Base-by-base conservation (phyloP, 2,888 invertebrate species). In the Phorcus lineatus region DNA sequence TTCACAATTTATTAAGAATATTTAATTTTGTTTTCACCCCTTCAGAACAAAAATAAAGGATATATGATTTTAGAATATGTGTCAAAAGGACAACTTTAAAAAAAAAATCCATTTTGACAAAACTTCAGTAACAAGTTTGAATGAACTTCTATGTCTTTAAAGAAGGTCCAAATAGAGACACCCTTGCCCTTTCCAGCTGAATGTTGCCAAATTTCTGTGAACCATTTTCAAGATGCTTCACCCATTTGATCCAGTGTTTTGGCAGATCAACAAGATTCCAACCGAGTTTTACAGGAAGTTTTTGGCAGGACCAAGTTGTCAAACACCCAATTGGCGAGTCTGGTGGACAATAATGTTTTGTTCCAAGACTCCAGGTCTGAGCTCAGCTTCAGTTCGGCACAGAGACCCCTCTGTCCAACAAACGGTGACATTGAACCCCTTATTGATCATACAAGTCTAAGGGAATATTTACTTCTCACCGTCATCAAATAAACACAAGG, bases 401-500 rank as follows among this genome's bases (percentile, higher is more conserved):
- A 70, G 70, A 40, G 36, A 9, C 24, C 40, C 11, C 70, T 40
- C n/a, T 70, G 19, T 40, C 40, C 13, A 70, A 31, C 31, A 36
- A 19, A 36, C 31, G 19, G 70, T 40, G 70, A 70, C 70, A 70
- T 36, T 70, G 70, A 70, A 36, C 19, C n/a, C 31, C n/a, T 16
- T 70, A 70, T 70, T 70, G 70, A 70, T 70, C 70, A 40, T 17
- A 19, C 31, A 31, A 40, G 70, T 19, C 70, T 70, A 70, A 70
- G 70, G 19, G 36, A 70, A 70, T 70, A 70, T 70, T 70, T 70
- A 70, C 70, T 19, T n/a, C 70, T 17, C 2, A 16, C 19, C 17
- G 40, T 70, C 70, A 70, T 36, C 70, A 70, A 70, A 70, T 70
- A 70, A 70, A 36, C 28, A 70, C 70, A 70, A 70, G 70, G 70